These are phyloP conservation scores for Sebastes steindachneri DNA, from an alignment of 2,797 vertebrate genomes.

Conservation along the genomic window DNA sequence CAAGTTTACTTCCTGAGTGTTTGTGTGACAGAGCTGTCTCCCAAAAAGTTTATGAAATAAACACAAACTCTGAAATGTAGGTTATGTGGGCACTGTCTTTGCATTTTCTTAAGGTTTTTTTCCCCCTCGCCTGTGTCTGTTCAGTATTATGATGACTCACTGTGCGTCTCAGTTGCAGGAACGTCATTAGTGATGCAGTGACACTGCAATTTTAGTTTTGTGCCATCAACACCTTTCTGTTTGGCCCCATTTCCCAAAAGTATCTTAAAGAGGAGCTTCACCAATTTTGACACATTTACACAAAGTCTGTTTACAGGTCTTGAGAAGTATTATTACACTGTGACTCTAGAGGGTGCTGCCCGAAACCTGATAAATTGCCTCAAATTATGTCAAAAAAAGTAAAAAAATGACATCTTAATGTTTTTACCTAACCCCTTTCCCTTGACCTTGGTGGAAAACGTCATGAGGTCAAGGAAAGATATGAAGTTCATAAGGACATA, in stretches of 20 bases:
- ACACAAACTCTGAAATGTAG: slow-evolving; percentile 34
- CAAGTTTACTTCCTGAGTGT: slow-evolving; percentile 20
- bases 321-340: no score
- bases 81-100: slow-evolving; percentile 3
- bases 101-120: slow-evolving; percentile 9
- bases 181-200: neutral
- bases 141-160: slow-evolving; percentile 1
- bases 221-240: neutral
- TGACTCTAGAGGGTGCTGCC: neutral
- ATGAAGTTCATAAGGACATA: no score
- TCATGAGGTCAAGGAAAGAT: no score
- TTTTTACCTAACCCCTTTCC: no score
- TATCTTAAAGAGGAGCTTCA: neutral
- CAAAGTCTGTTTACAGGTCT: neutral
- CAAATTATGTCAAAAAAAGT: neutral
- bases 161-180: neutral
- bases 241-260: neutral
- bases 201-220: neutral
- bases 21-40: neutral
- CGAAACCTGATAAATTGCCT: neutral
- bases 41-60: slow-evolving; percentile 45
- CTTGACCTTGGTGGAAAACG: no score
- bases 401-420: no score
- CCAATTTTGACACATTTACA: neutral
- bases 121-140: neutral